A percentile compares a stretch with the other conserved stretches of the same genome.
Conservation (phyloP, 2,797 vertebrate genomes). For the Xiphorhynchus erythropygius region DNA sequence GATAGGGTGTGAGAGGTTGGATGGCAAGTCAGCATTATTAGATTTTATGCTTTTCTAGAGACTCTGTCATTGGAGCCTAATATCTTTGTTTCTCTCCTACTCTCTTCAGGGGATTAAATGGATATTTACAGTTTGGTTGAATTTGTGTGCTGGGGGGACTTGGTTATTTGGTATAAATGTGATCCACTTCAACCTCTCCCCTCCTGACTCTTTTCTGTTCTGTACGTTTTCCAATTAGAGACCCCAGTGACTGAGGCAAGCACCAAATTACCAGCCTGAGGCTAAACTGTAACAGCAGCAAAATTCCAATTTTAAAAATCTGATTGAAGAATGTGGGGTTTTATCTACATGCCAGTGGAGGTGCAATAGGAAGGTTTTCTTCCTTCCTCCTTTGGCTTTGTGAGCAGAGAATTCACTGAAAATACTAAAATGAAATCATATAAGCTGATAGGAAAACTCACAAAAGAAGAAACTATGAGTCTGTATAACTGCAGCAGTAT, state of each 20-base stretch:
- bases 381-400: neutral
- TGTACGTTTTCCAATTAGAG: constrained; percentile 2
- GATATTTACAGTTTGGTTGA: constrained; percentile 42
- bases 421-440: neutral
- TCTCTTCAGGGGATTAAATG: neutral
- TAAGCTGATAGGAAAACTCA: neutral
- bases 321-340: constrained; percentile 4
- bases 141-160: neutral
- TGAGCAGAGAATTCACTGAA: neutral
- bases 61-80: neutral
- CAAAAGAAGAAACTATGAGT: neutral
- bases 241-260: constrained; percentile 1
- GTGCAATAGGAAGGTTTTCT: neutral
- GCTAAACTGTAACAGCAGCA: constrained; percentile 35
- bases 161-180: constrained; percentile 24
- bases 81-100: constrained; percentile 5
- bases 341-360: neutral
- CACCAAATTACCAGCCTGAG: constrained; percentile 20
- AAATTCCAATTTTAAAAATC: constrained; percentile 54
- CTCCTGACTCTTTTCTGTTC: neutral
- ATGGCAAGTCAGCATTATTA: constrained; percentile 25
- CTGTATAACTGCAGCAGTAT: neutral
- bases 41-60: constrained; percentile 37
- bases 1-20: neutral
- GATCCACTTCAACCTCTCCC: neutral